phyloP scores from a whole-genome alignment of 2,797 vertebrate genomes.

The Allobates femoralis region DNA sequence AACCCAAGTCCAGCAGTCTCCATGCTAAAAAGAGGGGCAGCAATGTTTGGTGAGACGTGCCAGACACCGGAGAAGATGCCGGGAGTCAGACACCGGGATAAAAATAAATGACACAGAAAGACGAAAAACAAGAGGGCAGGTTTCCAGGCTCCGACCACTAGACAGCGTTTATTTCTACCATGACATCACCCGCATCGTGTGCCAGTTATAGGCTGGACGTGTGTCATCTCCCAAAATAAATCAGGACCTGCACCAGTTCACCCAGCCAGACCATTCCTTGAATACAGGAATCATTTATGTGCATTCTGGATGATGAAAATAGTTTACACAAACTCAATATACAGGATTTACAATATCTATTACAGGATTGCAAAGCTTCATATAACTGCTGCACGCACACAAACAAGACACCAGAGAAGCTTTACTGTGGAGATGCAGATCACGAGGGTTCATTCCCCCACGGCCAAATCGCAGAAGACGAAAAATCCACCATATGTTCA shows the following conservation, averaged over 20 bases:
- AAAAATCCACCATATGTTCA: too few relatives aligned
- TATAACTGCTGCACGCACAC: not conserved
- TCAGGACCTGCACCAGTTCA: conserved; percentile 2
- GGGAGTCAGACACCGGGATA: conserved; percentile 31
- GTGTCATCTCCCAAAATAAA: conserved; percentile 55
- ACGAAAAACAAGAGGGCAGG: conserved; percentile 49
- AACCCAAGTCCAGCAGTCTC: not conserved
- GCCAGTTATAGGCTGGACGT: conserved; percentile 26
- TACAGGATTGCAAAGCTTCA: not conserved
- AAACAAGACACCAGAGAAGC: not conserved
- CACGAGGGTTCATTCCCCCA: too few relatives aligned
- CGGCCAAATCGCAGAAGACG: too few relatives aligned
- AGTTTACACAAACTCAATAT: not conserved
- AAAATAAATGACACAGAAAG: conserved; percentile 47
- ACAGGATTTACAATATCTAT: not conserved
- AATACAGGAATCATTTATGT: conserved; percentile 17
- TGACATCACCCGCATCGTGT: conserved; percentile 41
- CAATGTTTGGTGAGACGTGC: conserved; percentile 35
- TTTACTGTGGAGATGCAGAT: not conserved
- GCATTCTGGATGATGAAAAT: conserved; percentile 29
- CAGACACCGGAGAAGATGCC: conserved; percentile 39
- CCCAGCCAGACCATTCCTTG: conserved; percentile 46
- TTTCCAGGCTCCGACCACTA: conserved; percentile 50
- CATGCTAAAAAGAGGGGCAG: conserved; percentile 40
- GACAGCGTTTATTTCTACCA: conserved; percentile 18